Conservation (phyloP, 2,888 invertebrate species). For the Drosophila histrio region DNA sequence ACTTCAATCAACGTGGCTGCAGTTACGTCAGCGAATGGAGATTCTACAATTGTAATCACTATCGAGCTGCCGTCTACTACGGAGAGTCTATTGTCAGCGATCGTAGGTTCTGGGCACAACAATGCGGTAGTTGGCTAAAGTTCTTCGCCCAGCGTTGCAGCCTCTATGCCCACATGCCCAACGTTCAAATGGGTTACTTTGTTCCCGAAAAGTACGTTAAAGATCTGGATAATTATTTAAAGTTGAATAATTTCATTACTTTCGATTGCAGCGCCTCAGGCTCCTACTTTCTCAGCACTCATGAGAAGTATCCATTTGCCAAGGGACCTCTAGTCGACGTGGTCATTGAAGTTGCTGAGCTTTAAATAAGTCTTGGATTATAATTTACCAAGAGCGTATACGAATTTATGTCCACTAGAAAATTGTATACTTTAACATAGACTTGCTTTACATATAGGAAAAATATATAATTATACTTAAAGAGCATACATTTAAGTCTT, state of each 20-base stretch:
- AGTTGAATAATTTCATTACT: neutral
- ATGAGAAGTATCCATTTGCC: constrained; percentile 67
- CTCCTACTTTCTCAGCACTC: constrained; percentile 84
- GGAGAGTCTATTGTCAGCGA: constrained; percentile 86
- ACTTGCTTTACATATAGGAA: neutral
- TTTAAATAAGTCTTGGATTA: neutral
- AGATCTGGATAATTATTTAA: constrained; percentile 14
- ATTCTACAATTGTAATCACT: constrained; percentile 86
- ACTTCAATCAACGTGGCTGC: constrained; percentile 86
- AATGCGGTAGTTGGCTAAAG: constrained; percentile 85
- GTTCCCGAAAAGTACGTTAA: constrained; percentile 84
- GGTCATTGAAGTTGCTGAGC: constrained; percentile 52
- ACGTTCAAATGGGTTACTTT: constrained; percentile 85
- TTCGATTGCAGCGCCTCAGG: constrained; percentile 84
- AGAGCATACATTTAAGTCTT: neutral
- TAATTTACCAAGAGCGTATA: neutral
- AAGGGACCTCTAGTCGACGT: constrained; percentile 62
- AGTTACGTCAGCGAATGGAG: constrained; percentile 65
- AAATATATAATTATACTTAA: neutral
- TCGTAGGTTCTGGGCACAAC: constrained; percentile 86
- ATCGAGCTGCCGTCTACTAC: constrained; percentile 86
- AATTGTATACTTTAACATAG: neutral
- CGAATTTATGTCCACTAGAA: neutral
- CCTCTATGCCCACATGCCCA: constrained; percentile 47
- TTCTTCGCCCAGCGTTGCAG: constrained; percentile 85